Evolutionary conservation across 2,888 invertebrate genomes (phyloP).

Genomic region (Athalia circularis): DNA sequence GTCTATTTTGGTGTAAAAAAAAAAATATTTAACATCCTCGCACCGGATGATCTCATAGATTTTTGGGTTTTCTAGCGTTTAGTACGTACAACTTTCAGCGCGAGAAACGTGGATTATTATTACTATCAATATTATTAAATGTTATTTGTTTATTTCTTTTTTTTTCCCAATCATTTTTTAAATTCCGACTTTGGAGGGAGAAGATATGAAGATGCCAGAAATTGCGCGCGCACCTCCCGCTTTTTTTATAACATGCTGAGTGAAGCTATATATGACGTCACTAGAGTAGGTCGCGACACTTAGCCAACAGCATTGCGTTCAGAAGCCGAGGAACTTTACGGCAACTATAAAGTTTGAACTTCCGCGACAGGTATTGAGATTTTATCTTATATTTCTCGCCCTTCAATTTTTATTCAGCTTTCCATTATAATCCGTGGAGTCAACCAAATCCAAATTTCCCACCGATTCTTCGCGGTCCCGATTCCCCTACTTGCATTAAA

Average conservation of each 20-base stretch:
- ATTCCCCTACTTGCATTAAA: not conserved
- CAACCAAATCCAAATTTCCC: not conserved
- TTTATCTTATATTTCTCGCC: conserved; percentile 25
- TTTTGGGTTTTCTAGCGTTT: too few relatives aligned
- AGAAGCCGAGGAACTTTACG: conserved; percentile 51
- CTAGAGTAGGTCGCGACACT: conserved; percentile 67
- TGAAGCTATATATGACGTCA: conserved; percentile 70
- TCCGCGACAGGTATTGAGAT: conserved; percentile 34
- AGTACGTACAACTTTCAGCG: not conserved
- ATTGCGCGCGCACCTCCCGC: conserved; percentile 69
- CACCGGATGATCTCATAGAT: too few relatives aligned
- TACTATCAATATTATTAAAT: not conserved
- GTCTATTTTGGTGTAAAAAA: too few relatives aligned
- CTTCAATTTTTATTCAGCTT: conserved; percentile 26
- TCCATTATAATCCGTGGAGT: not conserved
- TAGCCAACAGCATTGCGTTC: conserved; percentile 66
- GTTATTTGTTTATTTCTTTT: not conserved
- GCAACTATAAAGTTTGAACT: conserved; percentile 7
- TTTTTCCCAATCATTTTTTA: conserved; percentile 19
- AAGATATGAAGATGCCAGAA: conserved; percentile 17
- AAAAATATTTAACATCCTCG: too few relatives aligned
- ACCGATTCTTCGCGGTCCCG: conserved; percentile 6
- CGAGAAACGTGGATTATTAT: not conserved
- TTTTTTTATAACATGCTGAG: conserved; percentile 61
- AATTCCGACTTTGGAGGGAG: not conserved